Base-by-base conservation (phyloP, 2,113 vertebrate species). In the Tringa solitaria region DNA sequence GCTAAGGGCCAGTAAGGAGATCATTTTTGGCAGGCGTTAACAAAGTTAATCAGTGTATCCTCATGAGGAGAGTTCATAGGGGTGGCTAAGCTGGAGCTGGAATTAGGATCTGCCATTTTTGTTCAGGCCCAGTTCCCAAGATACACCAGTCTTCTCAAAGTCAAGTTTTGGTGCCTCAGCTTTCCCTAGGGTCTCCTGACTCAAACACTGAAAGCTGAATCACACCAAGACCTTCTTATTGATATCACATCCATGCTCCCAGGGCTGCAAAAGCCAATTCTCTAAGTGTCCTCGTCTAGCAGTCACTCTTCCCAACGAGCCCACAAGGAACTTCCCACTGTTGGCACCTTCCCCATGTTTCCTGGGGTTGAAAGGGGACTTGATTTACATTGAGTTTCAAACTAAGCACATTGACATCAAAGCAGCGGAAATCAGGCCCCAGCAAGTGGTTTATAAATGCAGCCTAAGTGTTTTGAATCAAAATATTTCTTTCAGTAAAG, bases 401-500 rank as follows among this genome's bases (percentile, higher is more conserved):
- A 77, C 85, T 85, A 95, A 93, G 85, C 85, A 83, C 43, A 84
- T 46, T 86, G 88, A 93, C 85, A 95, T 96, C 93, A 96, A 96
- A 96, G 92, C 72, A 89, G 51, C 14, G 85, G 95, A 97, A 96
- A 95, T 88, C 59, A 75, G 39, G 46, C 68, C 83, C 56, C 85
- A 96, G 83, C 81, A 94, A 96, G 83, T 89, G 85, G 82, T 95
- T 93, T 94, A 93, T 81, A 94, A 96, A 95, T 92, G 92, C 85
- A 95, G 69, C 23, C 88, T 93, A 93, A 95, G 76, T 96, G 90
- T 96, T 97, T 96, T 95, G 95, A 96, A 90, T 89, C 79, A 93
- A 96, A 96, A 94, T 87, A 96, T 9, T 81, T 89, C 85, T 91
- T 94, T 89, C 83, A 90, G 88, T 86, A 84, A 96, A 81, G 75